phyloP scores from a whole-genome alignment of 1,140 invertebrate species.

The Pissodes strobi region DNA sequence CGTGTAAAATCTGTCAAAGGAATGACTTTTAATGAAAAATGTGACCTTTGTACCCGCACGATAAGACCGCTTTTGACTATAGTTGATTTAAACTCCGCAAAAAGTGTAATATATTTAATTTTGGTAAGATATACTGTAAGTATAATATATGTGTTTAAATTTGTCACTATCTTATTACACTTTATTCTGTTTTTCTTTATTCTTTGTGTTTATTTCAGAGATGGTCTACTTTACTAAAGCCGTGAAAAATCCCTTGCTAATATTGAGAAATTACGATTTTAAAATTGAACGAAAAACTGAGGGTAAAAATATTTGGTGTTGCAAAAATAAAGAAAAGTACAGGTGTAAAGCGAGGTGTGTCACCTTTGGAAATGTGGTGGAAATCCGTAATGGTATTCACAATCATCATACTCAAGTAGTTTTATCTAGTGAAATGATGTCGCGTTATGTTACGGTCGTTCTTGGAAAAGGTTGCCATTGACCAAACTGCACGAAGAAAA shows the following conservation, averaged over 20 bases:
- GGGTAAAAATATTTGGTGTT: slow-evolving; percentile 20
- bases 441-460: background rate
- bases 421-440: background rate
- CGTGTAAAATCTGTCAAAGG: no score
- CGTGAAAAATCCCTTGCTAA: slow-evolving; percentile 18
- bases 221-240: slow-evolving; percentile 18
- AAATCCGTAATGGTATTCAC: slow-evolving; percentile 12
- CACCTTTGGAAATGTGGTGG: slow-evolving; percentile 18
- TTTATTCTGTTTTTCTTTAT: no score
- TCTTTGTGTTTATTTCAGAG: slow-evolving; percentile 15
- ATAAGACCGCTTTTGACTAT: no score
- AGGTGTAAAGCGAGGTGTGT: slow-evolving; percentile 24
- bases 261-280: slow-evolving; percentile 7
- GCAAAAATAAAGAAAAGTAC: slow-evolving; percentile 27
- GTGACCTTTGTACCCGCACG: no score
- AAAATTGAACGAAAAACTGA: slow-evolving; percentile 7
- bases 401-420: slow-evolving; percentile 11
- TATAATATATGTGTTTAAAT: no score
- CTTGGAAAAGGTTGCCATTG: no score
- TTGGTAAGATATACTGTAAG: no score
- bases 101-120: no score
- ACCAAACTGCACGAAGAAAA: no score
- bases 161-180: no score
- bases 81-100: no score
- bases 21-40: no score